Percentiles rank a stretch among this genome's conserved stretches.
Evolutionary conservation across 2,797 vertebrate genomes (phyloP).

Genomic region (Rhincodon typus): DNA sequence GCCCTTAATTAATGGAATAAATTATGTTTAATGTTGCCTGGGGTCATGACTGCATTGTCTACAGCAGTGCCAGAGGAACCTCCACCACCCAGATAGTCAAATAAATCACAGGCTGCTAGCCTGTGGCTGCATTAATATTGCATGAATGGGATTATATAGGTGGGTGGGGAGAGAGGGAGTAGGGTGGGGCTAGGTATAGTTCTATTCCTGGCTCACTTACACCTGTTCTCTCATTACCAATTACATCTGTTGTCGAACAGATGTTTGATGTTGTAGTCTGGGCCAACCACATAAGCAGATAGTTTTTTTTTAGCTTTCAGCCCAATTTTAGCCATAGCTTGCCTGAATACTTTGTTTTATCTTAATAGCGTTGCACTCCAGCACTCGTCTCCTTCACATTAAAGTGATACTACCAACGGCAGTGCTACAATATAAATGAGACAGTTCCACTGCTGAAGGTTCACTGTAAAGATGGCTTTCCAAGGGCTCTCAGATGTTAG

Average conservation of each 20-base stretch:
- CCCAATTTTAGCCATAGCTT: constrained; percentile 52
- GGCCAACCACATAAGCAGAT: constrained; percentile 44
- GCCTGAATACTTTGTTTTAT: constrained; percentile 43
- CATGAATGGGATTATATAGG: constrained; percentile 51
- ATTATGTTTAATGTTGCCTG: constrained; percentile 45
- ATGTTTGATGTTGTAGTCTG: constrained; percentile 50
- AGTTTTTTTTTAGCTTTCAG: constrained; percentile 49
- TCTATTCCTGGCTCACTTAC: constrained; percentile 51
- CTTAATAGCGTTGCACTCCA: background rate
- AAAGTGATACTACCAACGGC: background rate
- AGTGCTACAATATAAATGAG: background rate
- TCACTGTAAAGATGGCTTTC: background rate
- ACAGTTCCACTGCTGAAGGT: background rate
- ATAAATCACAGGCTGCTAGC: constrained; percentile 47
- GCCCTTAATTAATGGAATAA: constrained; percentile 49
- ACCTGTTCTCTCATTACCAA: constrained; percentile 50
- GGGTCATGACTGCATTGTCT: constrained; percentile 41
- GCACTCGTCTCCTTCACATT: background rate
- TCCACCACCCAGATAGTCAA: constrained; percentile 50
- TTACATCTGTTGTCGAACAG: constrained; percentile 51
- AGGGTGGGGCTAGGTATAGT: constrained; percentile 41
- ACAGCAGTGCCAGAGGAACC: constrained; percentile 45
- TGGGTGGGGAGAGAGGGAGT: background rate
- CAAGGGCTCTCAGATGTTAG: background rate
- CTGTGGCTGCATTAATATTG: constrained; percentile 45